Base-by-base conservation (phyloP, 1,140 invertebrate species). In the Acyrthosiphon pisum region DNA sequence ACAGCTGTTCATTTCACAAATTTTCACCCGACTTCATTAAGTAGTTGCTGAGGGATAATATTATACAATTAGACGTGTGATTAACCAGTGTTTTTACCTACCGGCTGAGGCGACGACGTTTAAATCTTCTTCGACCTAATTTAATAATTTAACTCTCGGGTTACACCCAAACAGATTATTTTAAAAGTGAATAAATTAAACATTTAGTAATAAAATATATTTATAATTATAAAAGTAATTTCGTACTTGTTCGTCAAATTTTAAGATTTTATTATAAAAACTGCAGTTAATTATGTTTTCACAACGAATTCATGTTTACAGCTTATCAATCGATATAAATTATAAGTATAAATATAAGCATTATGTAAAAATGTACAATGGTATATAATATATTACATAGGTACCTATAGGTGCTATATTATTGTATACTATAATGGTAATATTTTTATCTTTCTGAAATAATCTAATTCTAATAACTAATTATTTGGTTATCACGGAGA, bases 11-110 rank as follows among this genome's bases (percentile, higher is more conserved):
- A 37, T 91, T 68, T 44, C 35, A 90, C 22, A 30, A 53, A 44
- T 53, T 89, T 89, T 37, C 89, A 60, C 56, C 37, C 6, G 7
- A 91, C 41, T 60, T n/a, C 11, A 76, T 91, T 91, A 46, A 87
- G 53, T 81, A 46, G 68, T 46, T 68, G 60, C 7, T 18, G 18
- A 91, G 60, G 90, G 60, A 76, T 91, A 91, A 91, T 91, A 46
- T 68, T 68, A 76, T 81, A 91, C 14, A 91, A 68, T 68, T 76
- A 76, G 20, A 81, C 41, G 14, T 91, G 30, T 81, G 44, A 91
- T 91, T 91, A 90, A 56, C 35, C 35, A 41, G 37, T 44, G 37
- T 56, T 81, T 91, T 60, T 46, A 68, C 46, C 41, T 44, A 44
- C 60, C 46, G 35, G 60, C 81, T 20, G 60, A 41, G 30, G n/a